These are phyloP conservation scores for Corythornis madagascariensis DNA, from an alignment of 2,113 vertebrate species.

Conservation along the genomic window DNA sequence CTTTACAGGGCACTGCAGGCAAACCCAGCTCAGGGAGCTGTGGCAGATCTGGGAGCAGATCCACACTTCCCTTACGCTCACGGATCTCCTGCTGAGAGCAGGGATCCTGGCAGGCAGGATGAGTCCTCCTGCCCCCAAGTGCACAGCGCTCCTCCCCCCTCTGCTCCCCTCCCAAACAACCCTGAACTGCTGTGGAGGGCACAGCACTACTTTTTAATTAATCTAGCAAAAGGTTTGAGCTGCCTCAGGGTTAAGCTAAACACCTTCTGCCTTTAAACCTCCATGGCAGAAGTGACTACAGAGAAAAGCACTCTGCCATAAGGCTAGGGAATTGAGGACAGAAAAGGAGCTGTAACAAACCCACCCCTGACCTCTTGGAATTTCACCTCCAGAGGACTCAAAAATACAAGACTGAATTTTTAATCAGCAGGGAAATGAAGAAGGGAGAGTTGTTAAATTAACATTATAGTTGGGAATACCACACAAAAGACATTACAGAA, in stretches of 20 bases:
- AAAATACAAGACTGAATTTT: not conserved
- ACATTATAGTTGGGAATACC: not conserved
- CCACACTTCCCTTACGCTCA: fast-evolving
- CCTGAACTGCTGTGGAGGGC: not conserved
- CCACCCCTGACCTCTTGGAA: not conserved
- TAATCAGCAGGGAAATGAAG: not conserved
- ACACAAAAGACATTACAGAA: not conserved
- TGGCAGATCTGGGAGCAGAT: not conserved
- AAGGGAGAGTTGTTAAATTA: not conserved
- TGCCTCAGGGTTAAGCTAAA: conserved; percentile 9
- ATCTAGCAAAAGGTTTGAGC: not conserved
- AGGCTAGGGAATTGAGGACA: conserved; percentile 5
- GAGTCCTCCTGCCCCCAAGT: not conserved
- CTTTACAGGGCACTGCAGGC: not conserved
- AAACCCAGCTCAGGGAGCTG: not conserved
- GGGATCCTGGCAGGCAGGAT: not conserved
- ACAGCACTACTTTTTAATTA: conserved; percentile 16
- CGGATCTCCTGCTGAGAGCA: fast-evolving
- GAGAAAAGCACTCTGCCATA: not conserved
- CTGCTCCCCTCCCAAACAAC: not conserved
- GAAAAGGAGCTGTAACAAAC: not conserved
- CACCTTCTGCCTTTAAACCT: not conserved
- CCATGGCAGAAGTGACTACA: not conserved
- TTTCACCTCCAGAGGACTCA: not conserved
- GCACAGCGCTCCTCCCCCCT: not conserved